These are phyloP conservation scores for human (Homo sapiens) DNA, from an alignment of 2,113 vertebrate genomes.

Conservation along the genomic window DNA sequence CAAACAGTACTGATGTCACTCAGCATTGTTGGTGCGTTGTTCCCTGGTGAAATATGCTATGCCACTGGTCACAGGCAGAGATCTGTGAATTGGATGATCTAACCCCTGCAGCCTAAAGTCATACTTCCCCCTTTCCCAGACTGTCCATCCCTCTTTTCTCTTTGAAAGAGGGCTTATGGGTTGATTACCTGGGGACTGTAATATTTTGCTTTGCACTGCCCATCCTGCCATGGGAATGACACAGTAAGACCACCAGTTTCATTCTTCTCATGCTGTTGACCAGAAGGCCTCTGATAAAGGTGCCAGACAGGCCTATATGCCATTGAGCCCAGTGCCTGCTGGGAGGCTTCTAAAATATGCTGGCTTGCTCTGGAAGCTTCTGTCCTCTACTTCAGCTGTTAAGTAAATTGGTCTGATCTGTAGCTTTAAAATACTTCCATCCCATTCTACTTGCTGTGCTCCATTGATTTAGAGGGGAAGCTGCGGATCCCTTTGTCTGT, in stretches of 20 bases:
- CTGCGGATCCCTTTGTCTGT: conserved; percentile 47
- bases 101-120: neutral
- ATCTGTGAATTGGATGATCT: neutral
- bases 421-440: conserved; percentile 21
- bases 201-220: neutral
- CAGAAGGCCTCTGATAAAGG: neutral
- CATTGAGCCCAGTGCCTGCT: neutral
- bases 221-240: no score
- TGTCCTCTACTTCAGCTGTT: neutral
- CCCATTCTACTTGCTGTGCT: neutral
- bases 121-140: neutral
- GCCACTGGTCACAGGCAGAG: neutral
- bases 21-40: fast-evolving
- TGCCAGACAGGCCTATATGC: neutral
- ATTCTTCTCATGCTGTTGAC: neutral
- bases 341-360: neutral
- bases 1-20: fast-evolving
- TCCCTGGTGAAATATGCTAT: fast-evolving
- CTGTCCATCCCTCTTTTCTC: neutral
- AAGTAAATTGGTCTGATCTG: neutral
- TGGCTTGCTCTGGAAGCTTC: neutral
- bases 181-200: neutral
- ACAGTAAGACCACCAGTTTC: neutral
- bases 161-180: neutral
- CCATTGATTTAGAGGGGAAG: neutral